A percentile compares a stretch with the other conserved stretches of the same genome.
phyloP scores from a whole-genome alignment of 1,140 invertebrate species.

The Atta cephalotes region DNA sequence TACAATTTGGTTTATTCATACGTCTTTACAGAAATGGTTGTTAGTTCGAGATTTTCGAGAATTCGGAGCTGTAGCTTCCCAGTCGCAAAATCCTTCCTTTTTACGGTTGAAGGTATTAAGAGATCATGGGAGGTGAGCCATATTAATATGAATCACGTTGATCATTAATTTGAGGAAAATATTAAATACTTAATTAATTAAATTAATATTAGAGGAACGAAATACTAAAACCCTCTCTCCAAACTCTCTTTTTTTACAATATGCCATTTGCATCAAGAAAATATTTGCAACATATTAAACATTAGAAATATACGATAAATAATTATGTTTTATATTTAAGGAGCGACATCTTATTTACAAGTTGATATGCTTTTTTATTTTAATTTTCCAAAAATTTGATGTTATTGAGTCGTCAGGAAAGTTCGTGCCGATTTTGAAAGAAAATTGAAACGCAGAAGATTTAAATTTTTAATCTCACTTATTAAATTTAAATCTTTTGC shows the following conservation, averaged over 20 bases:
- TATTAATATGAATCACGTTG: not conserved
- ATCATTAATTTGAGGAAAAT: not conserved
- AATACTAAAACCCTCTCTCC: not conserved
- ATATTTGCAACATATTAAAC: not conserved
- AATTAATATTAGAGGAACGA: not conserved
- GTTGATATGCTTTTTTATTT: not conserved
- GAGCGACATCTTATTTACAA: not conserved
- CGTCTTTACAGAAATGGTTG: constrained; percentile 48
- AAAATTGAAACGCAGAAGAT: too few relatives aligned
- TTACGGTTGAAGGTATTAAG: not conserved
- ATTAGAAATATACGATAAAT: not conserved
- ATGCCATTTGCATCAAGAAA: not conserved
- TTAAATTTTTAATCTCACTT: too few relatives aligned
- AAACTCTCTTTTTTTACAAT: not conserved
- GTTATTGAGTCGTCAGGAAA: too few relatives aligned
- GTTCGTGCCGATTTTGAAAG: too few relatives aligned
- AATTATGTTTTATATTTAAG: not conserved
- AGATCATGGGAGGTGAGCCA: constrained; percentile 49
- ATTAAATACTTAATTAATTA: not conserved
- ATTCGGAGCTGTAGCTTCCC: not conserved
- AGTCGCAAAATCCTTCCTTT: not conserved
- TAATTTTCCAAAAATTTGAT: not conserved
- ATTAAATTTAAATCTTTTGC: too few relatives aligned
- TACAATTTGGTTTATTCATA: not conserved
- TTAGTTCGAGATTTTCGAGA: constrained; percentile 1